Percentiles rank a stretch among this genome's conserved stretches.
These are phyloP conservation scores for Periphyllus acericola DNA, from an alignment of 2,888 invertebrate species.

Conservation along the genomic window DNA sequence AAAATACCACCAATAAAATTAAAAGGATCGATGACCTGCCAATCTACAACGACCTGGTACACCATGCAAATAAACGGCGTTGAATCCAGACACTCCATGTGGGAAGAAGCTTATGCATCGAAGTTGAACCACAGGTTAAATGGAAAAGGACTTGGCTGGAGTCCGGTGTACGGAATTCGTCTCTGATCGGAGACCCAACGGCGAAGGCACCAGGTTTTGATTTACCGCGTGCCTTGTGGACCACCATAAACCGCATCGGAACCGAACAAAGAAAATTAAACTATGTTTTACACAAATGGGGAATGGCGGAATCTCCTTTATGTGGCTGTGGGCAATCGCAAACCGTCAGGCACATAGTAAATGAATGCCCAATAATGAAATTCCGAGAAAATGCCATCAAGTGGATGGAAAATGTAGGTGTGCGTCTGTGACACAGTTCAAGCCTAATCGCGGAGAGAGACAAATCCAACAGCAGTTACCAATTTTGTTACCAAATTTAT, in stretches of 20 bases:
- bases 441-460: too few species aligned
- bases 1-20: neutral
- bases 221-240: constrained; percentile 18
- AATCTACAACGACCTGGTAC: constrained; percentile 22
- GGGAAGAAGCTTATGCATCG: neutral
- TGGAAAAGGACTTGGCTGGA: constrained; percentile 21
- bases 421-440: too few species aligned
- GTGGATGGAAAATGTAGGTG: too few species aligned
- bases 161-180: constrained; percentile 19
- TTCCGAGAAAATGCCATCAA: neutral
- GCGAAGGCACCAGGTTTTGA: neutral
- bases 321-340: neutral
- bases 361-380: constrained; percentile 12
- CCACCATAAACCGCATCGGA: constrained; percentile 17
- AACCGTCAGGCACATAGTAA: constrained; percentile 23
- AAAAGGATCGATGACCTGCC: constrained; percentile 17
- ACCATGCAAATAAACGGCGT: constrained; percentile 11
- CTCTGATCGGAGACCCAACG: neutral
- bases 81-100: neutral
- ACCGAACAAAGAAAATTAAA: neutral
- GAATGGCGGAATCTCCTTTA: constrained; percentile 14
- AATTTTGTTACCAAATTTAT: too few species aligned
- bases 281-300: constrained; percentile 6
- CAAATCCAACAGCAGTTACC: too few species aligned
- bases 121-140: neutral